Base-by-base conservation (phyloP, 2,113 vertebrate species). In the Hylia prasina region DNA sequence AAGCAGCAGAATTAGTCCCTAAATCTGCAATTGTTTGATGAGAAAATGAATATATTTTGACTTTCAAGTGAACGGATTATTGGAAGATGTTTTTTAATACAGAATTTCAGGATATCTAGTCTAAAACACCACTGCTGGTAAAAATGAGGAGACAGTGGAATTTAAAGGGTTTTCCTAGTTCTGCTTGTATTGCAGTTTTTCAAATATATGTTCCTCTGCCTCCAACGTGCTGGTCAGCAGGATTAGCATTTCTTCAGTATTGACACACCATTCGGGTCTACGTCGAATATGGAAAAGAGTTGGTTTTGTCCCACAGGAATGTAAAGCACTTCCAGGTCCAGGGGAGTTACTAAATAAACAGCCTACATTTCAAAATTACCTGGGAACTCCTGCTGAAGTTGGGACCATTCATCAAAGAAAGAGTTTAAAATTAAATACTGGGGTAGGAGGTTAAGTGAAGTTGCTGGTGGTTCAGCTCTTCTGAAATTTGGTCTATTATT, bases 291-390 rank as follows among this genome's bases (percentile, higher is more conserved):
- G 31, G 78, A 80, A 90, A 72, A 72, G 61, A 33, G 39, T 6
- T 80, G 58, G 9, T 77, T 75, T 81, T 4, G 15, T 4, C 15
- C 77, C 81, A 91, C 65, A 84, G 85, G 87, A 89, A 95, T 79
- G 82, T 68, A 88, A 92, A 82, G 75, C 79, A 85, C 82, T 92
- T 95, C 78, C 82, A 90, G 79, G 78, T 85, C 80, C 65, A 85
- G 61, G 21, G 35, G 19, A 85, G 79, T 51, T 88, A 68, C 70
- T 85, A 79, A 87, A 68, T 19, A 88, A 96, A 88, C 56, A 94
- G 33, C 10, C 56, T 66, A 47, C 48, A 60, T 79, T 92, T 85
- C 76, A 92, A 68, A 94, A 66, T 79, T 92, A 95, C 70, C 82
- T 88, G 88, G 91, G 75, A 96, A 50, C 19, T 87, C 60, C 85